Conservation (phyloP, 1,140 invertebrate genomes). For the Fopius arisanus region DNA sequence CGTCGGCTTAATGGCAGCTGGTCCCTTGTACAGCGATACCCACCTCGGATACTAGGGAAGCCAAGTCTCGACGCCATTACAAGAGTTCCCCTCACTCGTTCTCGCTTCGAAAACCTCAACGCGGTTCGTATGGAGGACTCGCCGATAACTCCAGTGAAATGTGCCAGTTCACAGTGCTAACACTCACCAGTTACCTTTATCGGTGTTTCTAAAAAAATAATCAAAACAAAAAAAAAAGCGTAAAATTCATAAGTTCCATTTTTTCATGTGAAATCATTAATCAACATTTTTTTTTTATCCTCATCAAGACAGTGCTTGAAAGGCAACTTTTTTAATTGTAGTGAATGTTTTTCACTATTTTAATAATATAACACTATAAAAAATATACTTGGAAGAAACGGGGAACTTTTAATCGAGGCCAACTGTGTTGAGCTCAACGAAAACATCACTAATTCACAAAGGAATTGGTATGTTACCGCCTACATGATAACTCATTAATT, state of each 20-base stretch:
- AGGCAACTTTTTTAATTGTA: not conserved
- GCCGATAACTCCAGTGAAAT: constrained; percentile 10
- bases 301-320: not conserved
- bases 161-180: constrained; percentile 5
- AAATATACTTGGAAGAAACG: not conserved
- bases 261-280: not conserved
- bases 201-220: not conserved
- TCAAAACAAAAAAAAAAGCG: not conserved
- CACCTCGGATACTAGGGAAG: not conserved
- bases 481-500: not conserved
- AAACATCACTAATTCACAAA: not conserved
- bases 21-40: not conserved
- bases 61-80: constrained; percentile 20
- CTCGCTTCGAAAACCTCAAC: not conserved
- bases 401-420: not conserved
- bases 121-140: not conserved
- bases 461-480: not conserved
- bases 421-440: not conserved
- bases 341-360: not conserved
- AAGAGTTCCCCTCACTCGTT: not conserved
- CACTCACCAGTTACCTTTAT: constrained; percentile 12
- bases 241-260: not conserved
- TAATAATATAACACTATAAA: too few relatives aligned
- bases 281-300: not conserved
- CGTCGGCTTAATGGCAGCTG: constrained; percentile 8